Evolutionary conservation across 2,113 vertebrate genomes (phyloP).

Genomic region (Pseudois nayaur): DNA sequence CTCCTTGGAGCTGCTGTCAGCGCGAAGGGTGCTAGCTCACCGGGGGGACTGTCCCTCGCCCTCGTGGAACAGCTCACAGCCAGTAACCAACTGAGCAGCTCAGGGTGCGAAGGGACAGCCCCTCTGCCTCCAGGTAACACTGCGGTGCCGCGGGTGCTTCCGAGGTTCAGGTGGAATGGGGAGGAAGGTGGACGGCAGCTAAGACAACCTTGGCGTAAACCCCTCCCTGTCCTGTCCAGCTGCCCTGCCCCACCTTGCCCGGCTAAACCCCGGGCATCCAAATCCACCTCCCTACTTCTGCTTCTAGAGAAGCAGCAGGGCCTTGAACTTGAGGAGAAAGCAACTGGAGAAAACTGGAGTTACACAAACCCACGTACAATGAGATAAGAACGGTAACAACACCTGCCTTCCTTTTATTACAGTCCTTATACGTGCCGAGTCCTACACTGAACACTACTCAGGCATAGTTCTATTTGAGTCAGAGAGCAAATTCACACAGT

Average conservation of each 20-base stretch:
- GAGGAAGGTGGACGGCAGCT: accelerated
- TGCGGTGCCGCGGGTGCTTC: accelerated
- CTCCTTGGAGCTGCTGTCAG: background rate
- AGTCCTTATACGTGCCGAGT: accelerated
- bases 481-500: background rate
- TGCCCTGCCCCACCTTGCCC: accelerated
- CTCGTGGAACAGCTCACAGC: accelerated
- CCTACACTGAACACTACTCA: background rate
- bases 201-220: background rate
- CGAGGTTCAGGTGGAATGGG: accelerated
- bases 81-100: background rate
- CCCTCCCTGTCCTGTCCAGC: too few species aligned
- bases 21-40: too few species aligned
- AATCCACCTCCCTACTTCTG: background rate
- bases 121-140: background rate
- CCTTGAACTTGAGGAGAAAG: background rate
- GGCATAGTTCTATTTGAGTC: background rate
- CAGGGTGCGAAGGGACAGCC: background rate
- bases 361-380: background rate
- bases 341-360: background rate
- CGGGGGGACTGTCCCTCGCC: background rate
- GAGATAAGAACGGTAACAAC: accelerated
- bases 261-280: accelerated
- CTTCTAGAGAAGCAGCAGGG: background rate
- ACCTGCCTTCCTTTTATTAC: accelerated